Conservation (phyloP, 2,888 invertebrate genomes). For the Pyrgus malvae region DNA sequence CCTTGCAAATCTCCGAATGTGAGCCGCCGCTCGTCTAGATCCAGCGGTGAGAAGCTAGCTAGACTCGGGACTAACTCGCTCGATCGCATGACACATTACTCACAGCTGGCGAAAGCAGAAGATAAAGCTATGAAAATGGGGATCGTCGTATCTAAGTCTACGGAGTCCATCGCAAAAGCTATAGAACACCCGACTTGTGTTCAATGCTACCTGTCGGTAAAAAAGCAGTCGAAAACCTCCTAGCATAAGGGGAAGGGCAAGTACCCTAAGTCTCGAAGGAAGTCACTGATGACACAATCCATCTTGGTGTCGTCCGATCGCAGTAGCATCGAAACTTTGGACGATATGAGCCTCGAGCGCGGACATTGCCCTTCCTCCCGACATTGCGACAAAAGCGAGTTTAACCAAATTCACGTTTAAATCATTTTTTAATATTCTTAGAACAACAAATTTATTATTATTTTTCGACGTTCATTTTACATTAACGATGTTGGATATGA, state of each 20-base stretch:
- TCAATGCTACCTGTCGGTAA: conserved; percentile 86
- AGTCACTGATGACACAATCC: conserved; percentile 59
- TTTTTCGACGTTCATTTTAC: conserved; percentile 23
- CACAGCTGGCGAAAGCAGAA: conserved; percentile 74
- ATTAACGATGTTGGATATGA: neutral
- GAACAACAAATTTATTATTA: conserved; percentile 19
- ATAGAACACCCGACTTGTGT: conserved; percentile 88
- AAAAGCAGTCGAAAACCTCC: conserved; percentile 81
- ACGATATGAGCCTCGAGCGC: conserved; percentile 56
- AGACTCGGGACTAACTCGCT: conserved; percentile 74
- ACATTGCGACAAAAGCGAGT: conserved; percentile 56
- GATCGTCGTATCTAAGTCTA: conserved; percentile 80
- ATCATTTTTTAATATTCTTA: conserved; percentile 9
- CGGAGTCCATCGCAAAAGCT: conserved; percentile 77
- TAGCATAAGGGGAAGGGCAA: conserved; percentile 86
- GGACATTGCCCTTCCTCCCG: conserved; percentile 60
- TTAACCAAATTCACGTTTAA: conserved; percentile 84
- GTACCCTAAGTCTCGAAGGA: conserved; percentile 78
- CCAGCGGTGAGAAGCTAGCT: conserved; percentile 68
- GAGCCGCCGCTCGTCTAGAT: conserved; percentile 69
- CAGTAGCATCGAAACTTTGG: conserved; percentile 72
- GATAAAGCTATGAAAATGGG: conserved; percentile 78
- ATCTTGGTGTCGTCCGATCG: conserved; percentile 69
- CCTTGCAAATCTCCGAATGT: conserved; percentile 72
- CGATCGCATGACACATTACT: conserved; percentile 74